Conservation (phyloP, 2,888 invertebrate genomes). For the Sceliomorpha sp. region DNA sequence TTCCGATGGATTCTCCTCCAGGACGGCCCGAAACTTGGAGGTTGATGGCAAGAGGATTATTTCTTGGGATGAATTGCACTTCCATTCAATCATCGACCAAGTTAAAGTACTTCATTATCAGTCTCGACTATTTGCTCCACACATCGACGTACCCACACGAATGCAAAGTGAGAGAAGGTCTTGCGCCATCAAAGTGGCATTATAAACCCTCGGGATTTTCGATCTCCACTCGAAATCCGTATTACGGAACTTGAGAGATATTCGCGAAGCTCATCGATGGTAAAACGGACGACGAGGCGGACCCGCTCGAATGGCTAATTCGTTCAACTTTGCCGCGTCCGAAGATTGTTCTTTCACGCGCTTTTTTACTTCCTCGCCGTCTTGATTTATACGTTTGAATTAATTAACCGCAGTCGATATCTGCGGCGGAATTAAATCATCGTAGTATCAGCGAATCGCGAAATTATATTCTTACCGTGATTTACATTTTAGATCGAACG, state of each 20-base stretch:
- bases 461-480: constrained; percentile 35
- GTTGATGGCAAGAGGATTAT: constrained; percentile 20
- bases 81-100: constrained; percentile 10
- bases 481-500: too few species aligned
- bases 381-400: constrained; percentile 28
- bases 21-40: too few species aligned
- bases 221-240: constrained; percentile 34
- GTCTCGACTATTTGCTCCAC: constrained; percentile 29
- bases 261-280: constrained; percentile 6
- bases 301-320: constrained; percentile 19
- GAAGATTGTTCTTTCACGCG: background rate
- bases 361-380: constrained; percentile 8
- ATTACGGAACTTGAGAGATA: constrained; percentile 35
- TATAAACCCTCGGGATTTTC: constrained; percentile 31
- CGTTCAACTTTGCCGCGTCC: constrained; percentile 19
- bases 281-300: constrained; percentile 24
- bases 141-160: background rate
- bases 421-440: constrained; percentile 32
- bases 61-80: background rate
- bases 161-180: constrained; percentile 11
- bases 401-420: constrained; percentile 33
- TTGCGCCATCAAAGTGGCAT: constrained; percentile 39
- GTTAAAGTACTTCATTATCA: constrained; percentile 30
- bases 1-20: too few species aligned
- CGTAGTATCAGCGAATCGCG: constrained; percentile 18